These are phyloP conservation scores for Fringilla coelebs DNA, from an alignment of 2,797 vertebrate species.

Conservation along the genomic window DNA sequence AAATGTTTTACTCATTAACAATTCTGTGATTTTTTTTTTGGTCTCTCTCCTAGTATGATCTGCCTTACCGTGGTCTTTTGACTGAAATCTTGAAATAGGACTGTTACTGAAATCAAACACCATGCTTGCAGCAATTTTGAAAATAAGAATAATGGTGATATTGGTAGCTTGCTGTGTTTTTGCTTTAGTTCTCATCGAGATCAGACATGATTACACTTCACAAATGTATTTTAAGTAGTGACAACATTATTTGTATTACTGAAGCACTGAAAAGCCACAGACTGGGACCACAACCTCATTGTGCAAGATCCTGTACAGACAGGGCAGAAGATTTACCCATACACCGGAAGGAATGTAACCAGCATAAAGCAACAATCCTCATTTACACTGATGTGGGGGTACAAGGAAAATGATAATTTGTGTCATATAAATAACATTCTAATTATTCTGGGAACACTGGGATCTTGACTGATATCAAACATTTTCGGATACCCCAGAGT, in stretches of 20 bases:
- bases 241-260: slow-evolving; percentile 31
- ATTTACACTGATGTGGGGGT: background rate
- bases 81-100: background rate
- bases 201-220: background rate
- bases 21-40: background rate
- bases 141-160: background rate
- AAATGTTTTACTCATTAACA: background rate
- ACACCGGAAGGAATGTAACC: slow-evolving; percentile 7
- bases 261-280: slow-evolving; percentile 22
- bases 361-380: background rate
- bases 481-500: background rate
- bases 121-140: background rate
- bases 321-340: background rate
- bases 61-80: background rate
- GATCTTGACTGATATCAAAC: background rate
- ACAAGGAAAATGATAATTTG: background rate
- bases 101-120: background rate
- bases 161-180: background rate
- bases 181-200: background rate
- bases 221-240: slow-evolving; percentile 32
- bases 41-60: background rate
- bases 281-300: background rate
- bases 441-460: background rate
- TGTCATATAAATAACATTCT: background rate
- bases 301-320: slow-evolving; percentile 43